These are phyloP conservation scores for Apis laboriosa DNA, from an alignment of 1,140 invertebrate genomes.

Conservation along the genomic window DNA sequence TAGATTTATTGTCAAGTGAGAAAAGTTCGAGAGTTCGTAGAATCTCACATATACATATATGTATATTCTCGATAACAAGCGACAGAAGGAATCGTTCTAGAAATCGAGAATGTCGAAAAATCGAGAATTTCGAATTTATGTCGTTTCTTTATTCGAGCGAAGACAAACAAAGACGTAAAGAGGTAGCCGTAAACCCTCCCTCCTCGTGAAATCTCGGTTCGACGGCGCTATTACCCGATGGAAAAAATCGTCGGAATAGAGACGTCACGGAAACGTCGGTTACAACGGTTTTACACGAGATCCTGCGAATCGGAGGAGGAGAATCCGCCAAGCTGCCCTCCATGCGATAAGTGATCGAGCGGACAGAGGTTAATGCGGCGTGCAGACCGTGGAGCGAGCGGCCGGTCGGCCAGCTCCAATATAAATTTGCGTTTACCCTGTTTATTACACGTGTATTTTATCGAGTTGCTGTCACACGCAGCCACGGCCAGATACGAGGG, in stretches of 20 bases:
- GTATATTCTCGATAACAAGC: too few species aligned
- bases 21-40: too few species aligned
- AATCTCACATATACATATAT: too few species aligned
- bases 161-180: not conserved
- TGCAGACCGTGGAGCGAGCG: not conserved
- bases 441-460: conserved; percentile 77
- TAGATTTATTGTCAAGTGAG: too few species aligned
- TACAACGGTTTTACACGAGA: not conserved
- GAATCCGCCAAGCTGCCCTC: conserved; percentile 4
- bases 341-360: conserved; percentile 39
- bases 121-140: too few species aligned
- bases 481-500: conserved; percentile 55
- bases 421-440: conserved; percentile 74
- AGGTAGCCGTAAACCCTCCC: not conserved
- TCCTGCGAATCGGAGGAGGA: conserved; percentile 1
- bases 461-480: conserved; percentile 75
- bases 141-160: too few species aligned
- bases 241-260: not conserved
- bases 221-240: too few species aligned
- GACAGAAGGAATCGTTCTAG: too few species aligned
- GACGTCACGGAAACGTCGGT: not conserved
- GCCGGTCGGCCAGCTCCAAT: conserved; percentile 48
- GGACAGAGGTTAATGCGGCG: conserved; percentile 47
- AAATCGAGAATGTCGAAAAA: too few species aligned
- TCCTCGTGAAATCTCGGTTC: too few species aligned